Percentiles rank a stretch among this genome's conserved stretches.
phyloP scores from a whole-genome alignment of 2,113 vertebrate species.

The Irena cyanogastra region DNA sequence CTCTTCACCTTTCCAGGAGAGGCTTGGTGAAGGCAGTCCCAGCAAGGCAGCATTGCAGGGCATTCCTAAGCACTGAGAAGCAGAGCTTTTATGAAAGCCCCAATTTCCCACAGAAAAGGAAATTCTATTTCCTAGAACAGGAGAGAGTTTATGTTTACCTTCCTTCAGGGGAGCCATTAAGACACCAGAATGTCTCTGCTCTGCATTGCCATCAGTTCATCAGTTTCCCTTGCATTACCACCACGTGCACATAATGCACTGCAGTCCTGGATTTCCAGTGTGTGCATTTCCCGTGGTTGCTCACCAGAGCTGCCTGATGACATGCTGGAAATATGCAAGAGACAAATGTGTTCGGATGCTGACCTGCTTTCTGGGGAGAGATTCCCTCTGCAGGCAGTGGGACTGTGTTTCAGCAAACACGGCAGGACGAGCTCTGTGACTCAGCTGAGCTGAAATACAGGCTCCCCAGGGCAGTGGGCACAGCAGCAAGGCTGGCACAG shows the following conservation, averaged over 20 bases:
- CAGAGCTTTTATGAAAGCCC: not conserved
- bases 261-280: not conserved
- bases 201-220: not conserved
- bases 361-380: not conserved
- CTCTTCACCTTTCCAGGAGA: not conserved
- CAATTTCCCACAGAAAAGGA: not conserved
- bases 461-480: not conserved
- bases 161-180: not conserved
- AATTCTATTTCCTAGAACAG: not conserved
- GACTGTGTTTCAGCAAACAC: not conserved
- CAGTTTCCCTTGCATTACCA: not conserved
- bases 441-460: not conserved
- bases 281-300: not conserved
- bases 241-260: not conserved
- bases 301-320: not conserved
- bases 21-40: not conserved
- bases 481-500: not conserved
- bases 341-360: not conserved
- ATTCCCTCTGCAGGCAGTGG: not conserved
- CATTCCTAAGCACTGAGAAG: not conserved
- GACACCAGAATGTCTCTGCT: not conserved
- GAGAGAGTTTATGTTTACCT: not conserved
- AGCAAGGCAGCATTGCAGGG: not conserved
- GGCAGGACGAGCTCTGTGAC: not conserved
- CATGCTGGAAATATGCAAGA: fast-evolving